Evolutionary conservation across 2,113 vertebrate species (phyloP).

Genomic region (Tenrec ecaudatus): DNA sequence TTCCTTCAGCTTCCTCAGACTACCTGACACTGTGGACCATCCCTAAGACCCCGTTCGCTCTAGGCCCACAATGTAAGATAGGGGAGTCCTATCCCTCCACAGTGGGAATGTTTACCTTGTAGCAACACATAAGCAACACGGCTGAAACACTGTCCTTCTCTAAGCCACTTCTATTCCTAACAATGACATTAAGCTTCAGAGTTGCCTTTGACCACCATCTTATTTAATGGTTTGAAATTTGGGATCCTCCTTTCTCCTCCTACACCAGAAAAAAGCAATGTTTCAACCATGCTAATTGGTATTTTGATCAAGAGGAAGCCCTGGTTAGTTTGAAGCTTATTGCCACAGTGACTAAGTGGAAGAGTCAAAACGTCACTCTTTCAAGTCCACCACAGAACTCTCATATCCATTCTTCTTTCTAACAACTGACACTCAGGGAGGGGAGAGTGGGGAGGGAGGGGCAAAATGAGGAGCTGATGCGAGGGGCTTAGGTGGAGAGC

Average conservation of each 20-base stretch:
- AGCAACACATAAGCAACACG: conserved; percentile 45
- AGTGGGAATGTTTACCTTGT: background rate
- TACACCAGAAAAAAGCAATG: conserved; percentile 64
- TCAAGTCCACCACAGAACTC: conserved; percentile 65
- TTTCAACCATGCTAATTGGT: conserved; percentile 74
- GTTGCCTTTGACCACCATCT: conserved; percentile 67
- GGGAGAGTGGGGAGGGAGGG: too few relatives aligned
- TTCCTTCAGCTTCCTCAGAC: background rate
- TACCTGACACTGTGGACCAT: background rate
- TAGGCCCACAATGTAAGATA: background rate
- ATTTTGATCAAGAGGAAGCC: conserved; percentile 80
- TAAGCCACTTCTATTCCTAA: conserved; percentile 56
- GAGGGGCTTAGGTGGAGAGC: too few relatives aligned
- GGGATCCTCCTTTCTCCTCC: conserved; percentile 71
- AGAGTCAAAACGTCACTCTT: conserved; percentile 81
- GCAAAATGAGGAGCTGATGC: too few relatives aligned
- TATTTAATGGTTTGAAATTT: conserved; percentile 73
- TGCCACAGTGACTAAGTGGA: conserved; percentile 77
- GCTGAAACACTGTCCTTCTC: conserved; percentile 29
- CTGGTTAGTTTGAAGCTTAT: conserved; percentile 75
- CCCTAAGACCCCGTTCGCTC: background rate
- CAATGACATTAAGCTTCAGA: conserved; percentile 48
- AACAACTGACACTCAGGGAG: conserved; percentile 76
- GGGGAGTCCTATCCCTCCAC: background rate
- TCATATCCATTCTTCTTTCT: conserved; percentile 75